phyloP scores from a whole-genome alignment of 2,797 vertebrate species.

The Onychomys arenicola region DNA sequence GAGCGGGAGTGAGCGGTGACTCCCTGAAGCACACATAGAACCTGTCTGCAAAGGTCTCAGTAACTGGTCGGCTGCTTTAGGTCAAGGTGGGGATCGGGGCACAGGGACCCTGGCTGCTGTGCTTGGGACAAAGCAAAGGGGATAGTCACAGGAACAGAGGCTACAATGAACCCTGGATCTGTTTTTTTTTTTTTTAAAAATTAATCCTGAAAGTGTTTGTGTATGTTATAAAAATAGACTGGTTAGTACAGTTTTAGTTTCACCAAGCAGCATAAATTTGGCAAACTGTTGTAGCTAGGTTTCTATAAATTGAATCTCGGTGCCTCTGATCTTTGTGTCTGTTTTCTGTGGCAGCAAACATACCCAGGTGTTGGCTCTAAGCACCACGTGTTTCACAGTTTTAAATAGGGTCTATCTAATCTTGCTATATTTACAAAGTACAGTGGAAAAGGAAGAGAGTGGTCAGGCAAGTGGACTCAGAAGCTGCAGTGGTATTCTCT shows the following conservation, averaged over 20 bases:
- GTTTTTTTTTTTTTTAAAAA: too few species aligned
- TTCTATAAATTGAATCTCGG: neutral
- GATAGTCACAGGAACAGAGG: neutral
- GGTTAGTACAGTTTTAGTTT: neutral
- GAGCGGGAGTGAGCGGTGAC: neutral
- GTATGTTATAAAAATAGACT: neutral
- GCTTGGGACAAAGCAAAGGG: neutral
- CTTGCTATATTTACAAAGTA: neutral
- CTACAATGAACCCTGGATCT: too few species aligned
- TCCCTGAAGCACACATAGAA: fast-evolving
- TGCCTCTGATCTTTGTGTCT: neutral
- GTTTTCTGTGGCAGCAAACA: neutral
- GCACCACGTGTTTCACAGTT: neutral
- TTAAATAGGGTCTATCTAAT: neutral
- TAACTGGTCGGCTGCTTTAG: neutral
- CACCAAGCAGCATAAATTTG: neutral
- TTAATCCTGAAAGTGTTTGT: neutral
- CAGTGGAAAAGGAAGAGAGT: neutral
- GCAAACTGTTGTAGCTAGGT: neutral
- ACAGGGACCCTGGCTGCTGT: too few species aligned
- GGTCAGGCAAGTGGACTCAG: neutral
- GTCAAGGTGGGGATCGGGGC: too few species aligned
- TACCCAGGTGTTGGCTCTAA: neutral
- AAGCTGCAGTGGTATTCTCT: neutral
- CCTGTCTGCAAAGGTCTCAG: too few species aligned